phyloP scores from a whole-genome alignment of 2,113 vertebrate species.

The Thamnaconus septentrionalis region DNA sequence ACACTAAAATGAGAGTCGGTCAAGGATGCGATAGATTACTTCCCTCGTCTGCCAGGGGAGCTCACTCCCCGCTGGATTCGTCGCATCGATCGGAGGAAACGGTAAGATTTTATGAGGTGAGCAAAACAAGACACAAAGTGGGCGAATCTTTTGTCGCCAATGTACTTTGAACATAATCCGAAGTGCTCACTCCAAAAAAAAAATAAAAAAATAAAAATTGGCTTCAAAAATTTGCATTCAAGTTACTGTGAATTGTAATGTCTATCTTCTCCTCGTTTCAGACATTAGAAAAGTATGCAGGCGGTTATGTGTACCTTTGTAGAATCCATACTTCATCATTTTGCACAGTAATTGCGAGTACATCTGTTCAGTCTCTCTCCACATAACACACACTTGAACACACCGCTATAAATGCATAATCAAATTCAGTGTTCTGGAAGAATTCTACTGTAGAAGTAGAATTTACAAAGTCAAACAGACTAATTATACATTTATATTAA shows the following conservation, averaged over 20 bases:
- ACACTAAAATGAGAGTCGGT: slow-evolving; percentile 60
- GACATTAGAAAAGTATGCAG: too few relatives aligned
- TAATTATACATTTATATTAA: too few relatives aligned
- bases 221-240: not conserved
- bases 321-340: slow-evolving; percentile 5
- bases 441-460: too few relatives aligned
- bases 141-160: not conserved
- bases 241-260: not conserved
- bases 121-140: slow-evolving; percentile 41
- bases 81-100: slow-evolving; percentile 58
- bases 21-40: slow-evolving; percentile 42
- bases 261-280: too few relatives aligned
- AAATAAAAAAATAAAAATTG: not conserved
- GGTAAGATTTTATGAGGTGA: slow-evolving; percentile 69
- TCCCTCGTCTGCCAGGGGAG: slow-evolving; percentile 47
- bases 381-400: too few relatives aligned
- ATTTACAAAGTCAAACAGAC: too few relatives aligned
- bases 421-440: too few relatives aligned
- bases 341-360: slow-evolving; percentile 11
- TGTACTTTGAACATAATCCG: too few relatives aligned
- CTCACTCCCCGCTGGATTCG: slow-evolving; percentile 29
- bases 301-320: too few relatives aligned
- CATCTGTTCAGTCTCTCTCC: not conserved
- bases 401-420: too few relatives aligned
- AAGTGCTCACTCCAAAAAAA: not conserved